Percentiles rank a stretch among this genome's conserved stretches.
Evolutionary conservation across 2,888 invertebrate species (phyloP).

Genomic region (Ptilodon capucinus): DNA sequence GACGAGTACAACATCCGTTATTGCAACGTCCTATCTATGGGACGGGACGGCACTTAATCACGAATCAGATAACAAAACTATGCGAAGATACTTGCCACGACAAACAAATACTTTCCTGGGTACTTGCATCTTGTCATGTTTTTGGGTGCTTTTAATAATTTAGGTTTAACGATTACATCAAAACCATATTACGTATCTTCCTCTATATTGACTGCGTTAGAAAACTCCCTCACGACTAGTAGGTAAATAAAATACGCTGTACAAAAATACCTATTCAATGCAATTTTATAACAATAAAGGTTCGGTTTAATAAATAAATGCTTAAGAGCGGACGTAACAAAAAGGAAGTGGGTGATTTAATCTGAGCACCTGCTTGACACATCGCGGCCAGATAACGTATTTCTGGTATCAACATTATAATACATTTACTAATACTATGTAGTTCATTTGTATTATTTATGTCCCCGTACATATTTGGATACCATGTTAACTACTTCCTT

Average conservation of each 20-base stretch:
- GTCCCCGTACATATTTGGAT: too few relatives aligned
- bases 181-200: too few relatives aligned
- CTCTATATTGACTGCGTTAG: too few relatives aligned
- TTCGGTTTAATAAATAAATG: conserved; percentile 13
- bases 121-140: too few relatives aligned
- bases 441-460: too few relatives aligned
- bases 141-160: too few relatives aligned
- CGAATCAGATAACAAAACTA: conserved; percentile 2
- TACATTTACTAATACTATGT: too few relatives aligned
- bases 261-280: neutral
- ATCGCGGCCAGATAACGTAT: conserved; percentile 15
- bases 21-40: conserved; percentile 20
- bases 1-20: conserved; percentile 31
- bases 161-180: too few relatives aligned
- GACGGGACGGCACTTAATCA: conserved; percentile 18
- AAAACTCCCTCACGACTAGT: too few relatives aligned
- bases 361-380: conserved; percentile 43
- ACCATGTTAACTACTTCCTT: too few relatives aligned
- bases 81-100: neutral
- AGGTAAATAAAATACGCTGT: too few relatives aligned
- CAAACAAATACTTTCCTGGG: neutral
- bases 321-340: conserved; percentile 31
- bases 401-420: neutral
- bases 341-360: conserved; percentile 54
- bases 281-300: neutral